phyloP scores from a whole-genome alignment of 2,113 vertebrate genomes.

The Noturus placidus region DNA sequence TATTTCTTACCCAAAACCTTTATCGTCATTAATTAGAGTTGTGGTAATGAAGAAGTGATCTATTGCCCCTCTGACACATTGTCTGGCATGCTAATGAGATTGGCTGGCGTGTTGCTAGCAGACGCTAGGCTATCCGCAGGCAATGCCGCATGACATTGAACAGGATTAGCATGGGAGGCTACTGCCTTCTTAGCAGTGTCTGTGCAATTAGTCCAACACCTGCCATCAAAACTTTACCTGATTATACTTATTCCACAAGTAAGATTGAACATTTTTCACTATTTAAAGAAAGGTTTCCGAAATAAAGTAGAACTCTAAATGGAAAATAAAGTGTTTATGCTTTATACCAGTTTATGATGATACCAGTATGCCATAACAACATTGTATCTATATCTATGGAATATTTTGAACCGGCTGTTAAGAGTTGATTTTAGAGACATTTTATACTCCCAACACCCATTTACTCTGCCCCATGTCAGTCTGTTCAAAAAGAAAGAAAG shows the following conservation, averaged over 20 bases:
- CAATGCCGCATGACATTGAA: conserved; percentile 57
- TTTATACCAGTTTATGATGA: too few species aligned
- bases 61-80: conserved; percentile 45
- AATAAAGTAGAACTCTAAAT: not conserved
- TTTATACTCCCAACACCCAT: not conserved
- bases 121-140: conserved; percentile 44
- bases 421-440: not conserved
- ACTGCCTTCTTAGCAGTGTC: conserved; percentile 34
- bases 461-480: not conserved
- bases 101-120: conserved; percentile 41
- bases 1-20: conserved; percentile 45
- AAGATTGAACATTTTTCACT: not conserved
- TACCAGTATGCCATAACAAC: not conserved
- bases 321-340: not conserved
- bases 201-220: conserved; percentile 43
- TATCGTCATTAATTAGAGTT: conserved; percentile 57
- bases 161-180: conserved; percentile 46
- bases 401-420: not conserved
- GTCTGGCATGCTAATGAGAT: conserved; percentile 56
- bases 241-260: not conserved
- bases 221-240: conserved; percentile 20
- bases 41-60: conserved; percentile 56
- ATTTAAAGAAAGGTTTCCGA: not conserved
- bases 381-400: not conserved
- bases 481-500: not conserved